A percentile compares a stretch with the other conserved stretches of the same genome.
These are phyloP conservation scores for Rallus limicola DNA, from an alignment of 2,113 vertebrate genomes.

Conservation along the genomic window DNA sequence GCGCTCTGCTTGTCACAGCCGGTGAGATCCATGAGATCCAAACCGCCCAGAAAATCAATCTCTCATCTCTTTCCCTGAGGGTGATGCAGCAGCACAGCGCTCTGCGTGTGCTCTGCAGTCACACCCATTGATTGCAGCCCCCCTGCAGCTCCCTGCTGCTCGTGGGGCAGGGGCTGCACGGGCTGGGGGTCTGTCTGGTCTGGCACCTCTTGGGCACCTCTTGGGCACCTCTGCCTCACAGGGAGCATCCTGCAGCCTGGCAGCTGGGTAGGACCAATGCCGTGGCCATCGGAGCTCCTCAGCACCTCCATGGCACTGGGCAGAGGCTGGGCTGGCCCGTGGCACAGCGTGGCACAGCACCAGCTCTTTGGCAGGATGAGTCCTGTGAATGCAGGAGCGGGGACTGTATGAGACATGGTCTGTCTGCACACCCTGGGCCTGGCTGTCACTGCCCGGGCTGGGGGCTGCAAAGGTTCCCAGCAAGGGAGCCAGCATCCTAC, in stretches of 20 bases:
- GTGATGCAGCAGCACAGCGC: background rate
- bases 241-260: background rate
- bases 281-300: background rate
- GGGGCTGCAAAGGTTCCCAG: background rate
- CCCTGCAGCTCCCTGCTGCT: background rate
- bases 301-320: rapidly evolving
- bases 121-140: background rate
- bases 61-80: background rate
- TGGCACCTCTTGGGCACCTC: rapidly evolving
- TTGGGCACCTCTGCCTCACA: rapidly evolving
- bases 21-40: background rate
- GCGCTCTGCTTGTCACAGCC: background rate
- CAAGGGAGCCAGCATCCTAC: too few relatives aligned
- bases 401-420: rapidly evolving
- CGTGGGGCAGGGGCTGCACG: rapidly evolving
- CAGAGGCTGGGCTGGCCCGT: rapidly evolving
- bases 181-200: rapidly evolving
- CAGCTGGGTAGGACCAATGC: background rate
- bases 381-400: background rate
- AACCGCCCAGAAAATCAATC: background rate
- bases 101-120: background rate
- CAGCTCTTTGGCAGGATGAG: background rate
- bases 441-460: rapidly evolving
- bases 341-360: background rate
- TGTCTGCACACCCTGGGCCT: background rate